Conservation (phyloP, 2,888 invertebrate genomes). For the Xanthia togata region DNA sequence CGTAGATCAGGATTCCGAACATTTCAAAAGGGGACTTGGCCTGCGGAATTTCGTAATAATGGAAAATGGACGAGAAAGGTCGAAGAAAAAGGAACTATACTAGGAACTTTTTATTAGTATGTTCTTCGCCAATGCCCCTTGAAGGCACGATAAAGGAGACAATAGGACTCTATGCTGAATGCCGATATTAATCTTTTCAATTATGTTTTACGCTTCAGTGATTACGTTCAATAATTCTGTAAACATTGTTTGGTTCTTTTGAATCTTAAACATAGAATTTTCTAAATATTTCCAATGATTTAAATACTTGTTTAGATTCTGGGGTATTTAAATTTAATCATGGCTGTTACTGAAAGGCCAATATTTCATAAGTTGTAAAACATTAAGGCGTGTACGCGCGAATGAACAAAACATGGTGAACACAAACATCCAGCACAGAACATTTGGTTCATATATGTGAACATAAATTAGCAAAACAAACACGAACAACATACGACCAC, state of each 20-base stretch:
- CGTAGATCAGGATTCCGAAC: conserved; percentile 37
- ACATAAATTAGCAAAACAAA: too few relatives aligned
- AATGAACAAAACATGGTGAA: too few relatives aligned
- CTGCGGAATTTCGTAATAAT: conserved; percentile 49
- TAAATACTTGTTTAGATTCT: not conserved
- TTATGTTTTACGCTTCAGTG: conserved; percentile 36
- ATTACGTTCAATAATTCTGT: conserved; percentile 36
- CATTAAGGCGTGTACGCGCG: too few relatives aligned
- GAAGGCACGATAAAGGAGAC: conserved; percentile 21
- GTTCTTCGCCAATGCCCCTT: conserved; percentile 14
- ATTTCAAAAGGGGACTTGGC: conserved; percentile 35
- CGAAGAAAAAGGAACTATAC: conserved; percentile 27
- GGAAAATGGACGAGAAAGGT: conserved; percentile 42
- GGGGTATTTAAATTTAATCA: not conserved
- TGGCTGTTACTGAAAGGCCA: not conserved
- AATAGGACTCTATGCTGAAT: conserved; percentile 35
- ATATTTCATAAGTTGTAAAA: not conserved
- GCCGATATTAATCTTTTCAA: conserved; percentile 22
- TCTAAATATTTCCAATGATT: not conserved
- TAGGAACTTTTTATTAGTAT: conserved; percentile 40
- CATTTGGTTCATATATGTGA: too few relatives aligned
- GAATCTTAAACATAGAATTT: not conserved
- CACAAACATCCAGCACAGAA: too few relatives aligned
- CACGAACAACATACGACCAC: too few relatives aligned
- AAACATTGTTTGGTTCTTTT: conserved; percentile 10